phyloP scores from a whole-genome alignment of 2,113 vertebrate species.

The Alectura lathami region DNA sequence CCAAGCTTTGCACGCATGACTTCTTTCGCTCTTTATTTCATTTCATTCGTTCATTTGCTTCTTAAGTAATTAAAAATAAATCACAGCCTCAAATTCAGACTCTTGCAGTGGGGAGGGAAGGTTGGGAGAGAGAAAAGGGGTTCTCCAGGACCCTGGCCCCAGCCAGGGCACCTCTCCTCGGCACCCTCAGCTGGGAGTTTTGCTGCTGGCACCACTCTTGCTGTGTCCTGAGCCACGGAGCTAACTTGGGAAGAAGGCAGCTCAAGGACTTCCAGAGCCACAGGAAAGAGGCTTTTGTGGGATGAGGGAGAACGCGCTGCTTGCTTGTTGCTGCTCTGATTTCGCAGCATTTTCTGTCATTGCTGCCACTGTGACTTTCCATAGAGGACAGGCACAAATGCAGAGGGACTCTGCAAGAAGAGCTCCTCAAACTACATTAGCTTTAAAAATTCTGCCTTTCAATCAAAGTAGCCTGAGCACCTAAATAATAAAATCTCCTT shows the following conservation, averaged over 20 bases:
- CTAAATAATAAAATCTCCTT: constrained; percentile 28
- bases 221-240: accelerated
- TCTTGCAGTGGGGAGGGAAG: not conserved
- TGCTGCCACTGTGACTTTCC: not conserved
- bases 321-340: not conserved
- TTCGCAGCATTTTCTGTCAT: not conserved
- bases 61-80: not conserved
- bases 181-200: not conserved
- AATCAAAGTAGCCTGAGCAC: not conserved
- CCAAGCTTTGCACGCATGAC: accelerated
- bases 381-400: not conserved
- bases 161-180: not conserved
- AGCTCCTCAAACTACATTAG: constrained; percentile 10
- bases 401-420: not conserved
- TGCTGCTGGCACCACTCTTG: accelerated
- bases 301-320: accelerated
- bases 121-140: not conserved
- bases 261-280: not conserved
- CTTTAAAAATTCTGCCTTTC: not conserved
- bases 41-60: not conserved
- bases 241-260: not conserved
- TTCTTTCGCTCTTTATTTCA: not conserved
- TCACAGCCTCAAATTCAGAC: not conserved
- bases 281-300: not conserved
- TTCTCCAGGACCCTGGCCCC: not conserved